Evolutionary conservation across 2,797 vertebrate species (phyloP).

Genomic region (Adelosebastes latens): DNA sequence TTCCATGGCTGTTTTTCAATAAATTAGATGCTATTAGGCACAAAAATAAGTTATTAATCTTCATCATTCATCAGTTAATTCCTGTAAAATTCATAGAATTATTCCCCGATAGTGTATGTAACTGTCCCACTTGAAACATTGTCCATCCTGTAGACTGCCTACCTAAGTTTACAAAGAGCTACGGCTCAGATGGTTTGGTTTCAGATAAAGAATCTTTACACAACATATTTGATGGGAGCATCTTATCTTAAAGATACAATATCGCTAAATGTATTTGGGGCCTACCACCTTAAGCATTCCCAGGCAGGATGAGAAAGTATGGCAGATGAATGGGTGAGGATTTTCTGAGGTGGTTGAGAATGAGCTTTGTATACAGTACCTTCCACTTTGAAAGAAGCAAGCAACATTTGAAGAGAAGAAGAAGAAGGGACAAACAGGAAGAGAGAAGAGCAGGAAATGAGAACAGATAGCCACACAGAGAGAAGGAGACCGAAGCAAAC

Average conservation of each 20-base stretch:
- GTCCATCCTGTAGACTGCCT: neutral
- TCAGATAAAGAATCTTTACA: neutral
- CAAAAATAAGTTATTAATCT: neutral
- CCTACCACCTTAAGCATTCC: neutral
- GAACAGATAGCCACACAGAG: slow-evolving; percentile 39
- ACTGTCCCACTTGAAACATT: neutral
- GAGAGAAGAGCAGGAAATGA: slow-evolving; percentile 59
- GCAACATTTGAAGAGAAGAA: slow-evolving; percentile 55
- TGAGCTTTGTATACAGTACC: slow-evolving; percentile 71
- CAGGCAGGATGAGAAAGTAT: slow-evolving; percentile 6
- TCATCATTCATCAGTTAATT: neutral
- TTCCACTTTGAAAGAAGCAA: slow-evolving; percentile 80
- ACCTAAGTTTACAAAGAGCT: neutral
- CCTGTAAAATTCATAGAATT: neutral
- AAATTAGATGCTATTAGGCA: neutral
- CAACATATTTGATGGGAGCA: neutral
- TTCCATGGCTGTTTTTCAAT: neutral
- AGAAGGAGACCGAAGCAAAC: slow-evolving; percentile 14
- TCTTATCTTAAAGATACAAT: neutral
- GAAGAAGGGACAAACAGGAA: slow-evolving; percentile 37
- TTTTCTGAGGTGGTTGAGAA: slow-evolving; percentile 9
- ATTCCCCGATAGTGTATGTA: neutral
- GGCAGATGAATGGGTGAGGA: slow-evolving; percentile 17
- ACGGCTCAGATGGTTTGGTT: neutral
- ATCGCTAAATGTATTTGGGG: neutral